phyloP scores from a whole-genome alignment of 2,888 invertebrate species.

The Leucoma salicis region DNA sequence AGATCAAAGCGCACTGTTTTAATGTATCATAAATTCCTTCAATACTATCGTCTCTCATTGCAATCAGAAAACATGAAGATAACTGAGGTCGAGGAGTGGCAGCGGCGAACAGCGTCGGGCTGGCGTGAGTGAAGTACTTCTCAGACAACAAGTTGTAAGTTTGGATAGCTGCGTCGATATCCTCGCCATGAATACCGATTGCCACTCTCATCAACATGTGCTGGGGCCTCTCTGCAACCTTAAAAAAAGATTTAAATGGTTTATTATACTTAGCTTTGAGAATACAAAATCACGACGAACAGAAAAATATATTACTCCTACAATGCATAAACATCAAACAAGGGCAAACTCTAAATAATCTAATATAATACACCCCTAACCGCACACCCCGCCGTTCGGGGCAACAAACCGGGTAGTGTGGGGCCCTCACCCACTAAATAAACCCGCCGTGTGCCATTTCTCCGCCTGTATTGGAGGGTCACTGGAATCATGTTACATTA shows the following conservation, averaged over 20 bases:
- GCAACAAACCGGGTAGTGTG: too few relatives aligned
- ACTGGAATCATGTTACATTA: too few relatives aligned
- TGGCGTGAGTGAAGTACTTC: constrained; percentile 98
- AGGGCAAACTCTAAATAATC: too few relatives aligned
- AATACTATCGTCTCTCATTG: constrained; percentile 97
- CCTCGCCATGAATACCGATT: constrained; percentile 97
- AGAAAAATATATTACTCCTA: too few relatives aligned
- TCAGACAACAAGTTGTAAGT: constrained; percentile 98
- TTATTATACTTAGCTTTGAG: too few relatives aligned
- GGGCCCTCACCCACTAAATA: too few relatives aligned
- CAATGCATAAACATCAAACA: too few relatives aligned
- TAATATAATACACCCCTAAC: too few relatives aligned
- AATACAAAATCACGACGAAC: too few relatives aligned
- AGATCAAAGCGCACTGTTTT: constrained; percentile 96
- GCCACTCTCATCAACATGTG: constrained; percentile 99
- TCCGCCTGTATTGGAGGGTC: too few relatives aligned
- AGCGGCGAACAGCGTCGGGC: constrained; percentile 98
- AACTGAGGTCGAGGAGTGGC: constrained; percentile 95
- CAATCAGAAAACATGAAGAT: constrained; percentile 96
- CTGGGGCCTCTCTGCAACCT: constrained; percentile 97
- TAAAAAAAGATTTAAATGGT: constrained; percentile 16
- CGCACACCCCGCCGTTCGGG: too few relatives aligned
- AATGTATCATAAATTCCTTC: constrained; percentile 97
- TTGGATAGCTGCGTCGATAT: constrained; percentile 95
- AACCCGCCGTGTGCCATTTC: too few relatives aligned